Percentiles rank a stretch among this genome's conserved stretches.
Conservation (phyloP, 2,888 invertebrate species). For the Tortricodes alternella region DNA sequence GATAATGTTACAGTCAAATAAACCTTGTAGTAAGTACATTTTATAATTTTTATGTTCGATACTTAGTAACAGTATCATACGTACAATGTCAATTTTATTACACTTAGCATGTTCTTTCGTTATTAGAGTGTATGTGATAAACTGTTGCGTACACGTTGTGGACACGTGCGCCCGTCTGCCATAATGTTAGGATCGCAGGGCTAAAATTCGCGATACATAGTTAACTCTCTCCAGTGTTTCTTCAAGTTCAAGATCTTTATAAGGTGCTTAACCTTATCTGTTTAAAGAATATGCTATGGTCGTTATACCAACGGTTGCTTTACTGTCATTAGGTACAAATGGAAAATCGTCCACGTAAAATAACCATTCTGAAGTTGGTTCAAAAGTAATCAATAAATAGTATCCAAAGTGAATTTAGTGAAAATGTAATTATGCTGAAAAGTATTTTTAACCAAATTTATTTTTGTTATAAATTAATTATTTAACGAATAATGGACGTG, state of each 20-base stretch:
- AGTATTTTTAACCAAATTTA: too few relatives aligned
- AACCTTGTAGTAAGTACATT: constrained; percentile 17
- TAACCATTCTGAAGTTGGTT: too few relatives aligned
- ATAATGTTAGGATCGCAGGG: background rate
- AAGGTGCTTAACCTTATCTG: background rate
- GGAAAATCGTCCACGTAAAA: too few relatives aligned
- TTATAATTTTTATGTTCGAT: constrained; percentile 19
- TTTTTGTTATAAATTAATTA: too few relatives aligned
- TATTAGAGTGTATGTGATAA: constrained; percentile 14
- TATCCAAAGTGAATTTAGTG: too few relatives aligned
- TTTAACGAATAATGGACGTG: too few relatives aligned
- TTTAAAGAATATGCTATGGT: background rate
- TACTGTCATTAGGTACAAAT: too few relatives aligned
- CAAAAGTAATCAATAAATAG: too few relatives aligned
- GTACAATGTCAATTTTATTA: constrained; percentile 22
- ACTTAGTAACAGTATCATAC: constrained; percentile 26
- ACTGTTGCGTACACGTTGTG: background rate
- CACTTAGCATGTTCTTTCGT: constrained; percentile 30
- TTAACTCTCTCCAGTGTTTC: background rate
- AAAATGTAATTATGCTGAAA: too few relatives aligned
- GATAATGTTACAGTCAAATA: constrained; percentile 17
- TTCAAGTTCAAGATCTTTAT: background rate
- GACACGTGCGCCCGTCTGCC: constrained; percentile 23
- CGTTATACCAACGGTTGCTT: too few relatives aligned
- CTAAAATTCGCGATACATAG: constrained; percentile 1